phyloP scores from a whole-genome alignment of 2,888 invertebrate species.

The Andrena trimmerana region DNA sequence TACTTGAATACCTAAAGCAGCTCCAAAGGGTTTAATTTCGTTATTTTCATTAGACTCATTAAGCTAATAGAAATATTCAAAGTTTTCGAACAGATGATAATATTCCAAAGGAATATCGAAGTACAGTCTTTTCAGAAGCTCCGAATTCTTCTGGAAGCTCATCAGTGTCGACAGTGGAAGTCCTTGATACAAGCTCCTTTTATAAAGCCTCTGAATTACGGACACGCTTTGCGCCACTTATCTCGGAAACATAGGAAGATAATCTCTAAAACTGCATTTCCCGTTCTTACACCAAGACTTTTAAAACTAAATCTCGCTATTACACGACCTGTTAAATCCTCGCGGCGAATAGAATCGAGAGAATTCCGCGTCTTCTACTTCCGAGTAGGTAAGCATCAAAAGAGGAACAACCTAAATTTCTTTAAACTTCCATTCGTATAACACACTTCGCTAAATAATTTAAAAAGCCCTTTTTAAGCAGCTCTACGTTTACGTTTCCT shows the following conservation, averaged over 20 bases:
- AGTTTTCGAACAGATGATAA: not conserved
- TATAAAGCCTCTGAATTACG: conserved; percentile 30
- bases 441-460: conserved; percentile 29
- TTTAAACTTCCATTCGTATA: conserved; percentile 29
- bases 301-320: conserved; percentile 46
- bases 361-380: conserved; percentile 14
- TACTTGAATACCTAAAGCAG: too few species aligned
- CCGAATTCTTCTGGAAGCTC: not conserved
- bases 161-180: not conserved
- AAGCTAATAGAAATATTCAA: not conserved
- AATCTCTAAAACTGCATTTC: conserved; percentile 36
- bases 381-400: conserved; percentile 12
- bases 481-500: not conserved
- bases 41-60: too few species aligned
- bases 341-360: conserved; percentile 37
- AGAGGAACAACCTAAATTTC: conserved; percentile 30
- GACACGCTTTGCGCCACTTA: conserved; percentile 39
- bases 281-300: conserved; percentile 39
- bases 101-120: not conserved
- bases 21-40: too few species aligned
- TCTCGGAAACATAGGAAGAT: conserved; percentile 27
- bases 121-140: not conserved
- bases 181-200: not conserved
- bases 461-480: not conserved
- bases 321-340: conserved; percentile 44